Evolutionary conservation across 2,888 invertebrate genomes (phyloP).

Genomic region (Nephrotoma appendiculata): DNA sequence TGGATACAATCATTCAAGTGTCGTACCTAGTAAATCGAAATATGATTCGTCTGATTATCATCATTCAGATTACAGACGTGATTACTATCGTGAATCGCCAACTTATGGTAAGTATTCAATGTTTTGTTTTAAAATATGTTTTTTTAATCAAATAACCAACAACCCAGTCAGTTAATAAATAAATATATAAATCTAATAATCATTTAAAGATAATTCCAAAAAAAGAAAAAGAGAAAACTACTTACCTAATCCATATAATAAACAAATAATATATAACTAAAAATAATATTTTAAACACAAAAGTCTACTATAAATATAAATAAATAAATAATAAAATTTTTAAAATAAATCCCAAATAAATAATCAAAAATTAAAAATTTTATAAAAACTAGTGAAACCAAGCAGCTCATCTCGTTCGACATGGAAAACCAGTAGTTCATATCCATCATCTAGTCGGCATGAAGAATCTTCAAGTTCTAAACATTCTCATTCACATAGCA

Average conservation of each 20-base stretch:
- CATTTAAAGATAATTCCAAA: neutral
- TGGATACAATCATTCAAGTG: slow-evolving; percentile 22
- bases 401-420: slow-evolving; percentile 12
- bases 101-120: slow-evolving; percentile 19
- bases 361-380: slow-evolving; percentile 8
- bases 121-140: neutral
- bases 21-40: slow-evolving; percentile 18
- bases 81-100: slow-evolving; percentile 31
- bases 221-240: neutral
- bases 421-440: slow-evolving; percentile 13
- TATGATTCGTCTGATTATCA: slow-evolving; percentile 30
- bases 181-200: neutral
- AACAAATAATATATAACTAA: neutral
- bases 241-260: slow-evolving; percentile 1
- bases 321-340: neutral
- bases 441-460: slow-evolving; percentile 13
- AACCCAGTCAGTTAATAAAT: neutral
- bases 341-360: slow-evolving; percentile 7
- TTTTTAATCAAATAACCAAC: neutral
- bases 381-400: slow-evolving; percentile 12
- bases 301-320: slow-evolving; percentile 1
- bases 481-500: slow-evolving; percentile 12
- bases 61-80: slow-evolving; percentile 26
- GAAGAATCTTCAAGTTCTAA: slow-evolving; percentile 12
- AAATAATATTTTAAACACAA: slow-evolving; percentile 4